phyloP scores from a whole-genome alignment of 2,888 invertebrate genomes.

The Bedellia somnulentella region DNA sequence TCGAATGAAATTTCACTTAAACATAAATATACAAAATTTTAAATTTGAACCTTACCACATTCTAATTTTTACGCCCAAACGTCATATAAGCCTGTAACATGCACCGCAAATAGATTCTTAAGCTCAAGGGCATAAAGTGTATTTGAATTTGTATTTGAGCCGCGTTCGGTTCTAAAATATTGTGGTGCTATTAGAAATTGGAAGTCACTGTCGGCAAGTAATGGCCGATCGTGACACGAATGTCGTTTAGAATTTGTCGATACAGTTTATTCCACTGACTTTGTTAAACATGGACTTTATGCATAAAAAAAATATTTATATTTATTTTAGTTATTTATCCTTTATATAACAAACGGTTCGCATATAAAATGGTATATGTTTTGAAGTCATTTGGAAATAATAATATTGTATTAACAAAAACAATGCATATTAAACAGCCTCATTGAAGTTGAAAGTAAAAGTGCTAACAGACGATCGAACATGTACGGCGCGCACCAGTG shows the following conservation, averaged over 20 bases:
- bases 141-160: slow-evolving; percentile 12
- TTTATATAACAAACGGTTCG: too few relatives aligned
- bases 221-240: slow-evolving; percentile 52
- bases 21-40: slow-evolving; percentile 54
- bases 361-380: too few relatives aligned
- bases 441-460: too few relatives aligned
- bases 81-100: slow-evolving; percentile 10
- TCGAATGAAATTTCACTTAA: slow-evolving; percentile 56
- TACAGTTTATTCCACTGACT: too few relatives aligned
- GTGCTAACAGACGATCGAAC: too few relatives aligned
- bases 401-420: too few relatives aligned
- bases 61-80: slow-evolving; percentile 12
- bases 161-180: slow-evolving; percentile 17
- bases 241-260: slow-evolving; percentile 40
- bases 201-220: slow-evolving; percentile 59
- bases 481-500: too few relatives aligned
- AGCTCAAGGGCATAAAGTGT: slow-evolving; percentile 6
- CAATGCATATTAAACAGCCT: too few relatives aligned
- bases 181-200: slow-evolving; percentile 33
- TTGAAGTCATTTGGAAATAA: too few relatives aligned
- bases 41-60: slow-evolving; percentile 49
- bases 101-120: slow-evolving; percentile 11
- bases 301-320: too few relatives aligned
- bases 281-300: too few relatives aligned
- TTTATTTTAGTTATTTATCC: too few relatives aligned